phyloP scores from a whole-genome alignment of 1,140 invertebrate species.

The Paraescarpia echinospica region DNA sequence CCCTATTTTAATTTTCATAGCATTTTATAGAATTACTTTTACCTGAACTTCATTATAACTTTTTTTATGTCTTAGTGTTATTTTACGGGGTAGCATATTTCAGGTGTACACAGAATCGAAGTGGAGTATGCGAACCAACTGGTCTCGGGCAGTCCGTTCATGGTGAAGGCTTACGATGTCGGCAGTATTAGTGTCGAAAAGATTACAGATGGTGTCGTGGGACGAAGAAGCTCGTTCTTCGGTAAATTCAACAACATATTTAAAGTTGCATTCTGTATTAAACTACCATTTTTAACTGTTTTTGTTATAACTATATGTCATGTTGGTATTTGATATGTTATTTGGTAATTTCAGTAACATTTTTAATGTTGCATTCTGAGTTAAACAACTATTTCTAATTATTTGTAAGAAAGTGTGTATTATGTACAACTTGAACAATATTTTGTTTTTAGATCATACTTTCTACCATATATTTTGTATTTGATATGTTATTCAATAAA shows the following conservation, averaged over 20 bases:
- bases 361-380: no score
- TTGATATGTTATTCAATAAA: no score
- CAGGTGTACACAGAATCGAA: slow-evolving; percentile 79
- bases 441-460: no score
- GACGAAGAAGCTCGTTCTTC: slow-evolving; percentile 63
- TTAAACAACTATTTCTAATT: no score
- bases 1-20: neutral
- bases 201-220: slow-evolving; percentile 82
- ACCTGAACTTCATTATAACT: neutral
- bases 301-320: no score
- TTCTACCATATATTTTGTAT: no score
- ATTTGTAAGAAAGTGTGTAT: no score
- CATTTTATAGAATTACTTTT: neutral
- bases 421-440: no score
- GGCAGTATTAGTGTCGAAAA: slow-evolving; percentile 87
- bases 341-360: no score
- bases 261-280: no score
- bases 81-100: slow-evolving; percentile 12
- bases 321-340: no score
- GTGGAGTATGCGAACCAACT: slow-evolving; percentile 89
- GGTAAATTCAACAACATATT: slow-evolving; percentile 65
- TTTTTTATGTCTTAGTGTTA: slow-evolving; percentile 10
- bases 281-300: no score
- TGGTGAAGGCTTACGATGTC: slow-evolving; percentile 87
- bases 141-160: slow-evolving; percentile 87